Percentiles rank a stretch among this genome's conserved stretches.
phyloP scores from a whole-genome alignment of 2,888 invertebrate genomes.

The Oegoconia quadripuncta region DNA sequence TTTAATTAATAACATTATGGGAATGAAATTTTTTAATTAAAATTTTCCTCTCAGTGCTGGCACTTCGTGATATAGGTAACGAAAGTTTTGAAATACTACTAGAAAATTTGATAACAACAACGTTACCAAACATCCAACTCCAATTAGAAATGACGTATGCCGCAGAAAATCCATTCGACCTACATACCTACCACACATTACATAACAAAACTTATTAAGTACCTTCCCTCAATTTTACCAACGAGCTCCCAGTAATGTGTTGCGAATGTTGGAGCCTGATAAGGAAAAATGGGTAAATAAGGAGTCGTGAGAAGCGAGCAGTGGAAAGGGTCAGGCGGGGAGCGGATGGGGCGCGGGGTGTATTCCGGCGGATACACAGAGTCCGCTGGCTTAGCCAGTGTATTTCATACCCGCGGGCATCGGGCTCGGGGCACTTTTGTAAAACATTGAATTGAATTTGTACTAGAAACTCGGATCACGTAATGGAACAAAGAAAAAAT shows the following conservation, averaged over 20 bases:
- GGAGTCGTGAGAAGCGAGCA: slow-evolving; percentile 44
- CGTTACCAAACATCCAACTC: too few species aligned
- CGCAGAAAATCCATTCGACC: slow-evolving; percentile 41
- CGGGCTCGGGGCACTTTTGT: slow-evolving; percentile 39
- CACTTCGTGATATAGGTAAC: too few species aligned
- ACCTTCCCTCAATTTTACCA: slow-evolving; percentile 58
- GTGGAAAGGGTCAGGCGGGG: slow-evolving; percentile 23
- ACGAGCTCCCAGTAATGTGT: slow-evolving; percentile 60
- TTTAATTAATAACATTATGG: too few species aligned
- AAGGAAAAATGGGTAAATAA: slow-evolving; percentile 76
- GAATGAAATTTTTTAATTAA: too few species aligned
- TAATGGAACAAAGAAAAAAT: not conserved
- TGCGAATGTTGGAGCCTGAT: slow-evolving; percentile 69
- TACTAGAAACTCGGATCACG: not conserved
- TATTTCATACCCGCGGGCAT: slow-evolving; percentile 39
- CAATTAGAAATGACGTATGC: slow-evolving; percentile 30
- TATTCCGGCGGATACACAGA: slow-evolving; percentile 54
- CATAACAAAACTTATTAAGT: too few species aligned
- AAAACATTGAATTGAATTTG: slow-evolving; percentile 33
- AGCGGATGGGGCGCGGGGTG: slow-evolving; percentile 24
- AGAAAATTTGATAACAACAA: too few species aligned
- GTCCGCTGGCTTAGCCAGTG: slow-evolving; percentile 37
- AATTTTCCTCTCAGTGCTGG: too few species aligned
- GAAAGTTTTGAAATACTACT: too few species aligned
- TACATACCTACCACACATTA: slow-evolving; percentile 34